A percentile compares a stretch with the other conserved stretches of the same genome.
phyloP scores from a whole-genome alignment of 30 jellyfish, hydroid and myxozoan genomes.

The Sanderia malayensis region DNA sequence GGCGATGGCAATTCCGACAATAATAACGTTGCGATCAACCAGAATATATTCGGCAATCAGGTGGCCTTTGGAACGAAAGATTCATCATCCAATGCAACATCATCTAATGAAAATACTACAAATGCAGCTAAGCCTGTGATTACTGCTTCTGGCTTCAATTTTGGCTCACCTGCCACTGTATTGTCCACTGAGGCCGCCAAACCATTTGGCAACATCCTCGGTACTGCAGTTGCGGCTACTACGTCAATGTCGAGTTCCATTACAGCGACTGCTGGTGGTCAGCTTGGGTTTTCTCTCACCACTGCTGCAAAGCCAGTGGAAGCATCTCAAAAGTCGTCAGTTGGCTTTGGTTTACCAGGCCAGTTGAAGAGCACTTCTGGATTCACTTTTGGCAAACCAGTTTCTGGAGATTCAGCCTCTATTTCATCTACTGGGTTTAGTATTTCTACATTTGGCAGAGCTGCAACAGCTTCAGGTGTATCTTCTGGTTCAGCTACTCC shows the following conservation, averaged over 20 bases:
- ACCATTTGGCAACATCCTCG: no score
- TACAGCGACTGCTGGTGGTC: background rate
- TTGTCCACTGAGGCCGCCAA: background rate
- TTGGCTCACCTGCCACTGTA: conserved; percentile 8
- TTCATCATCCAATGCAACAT: background rate
- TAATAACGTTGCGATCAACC: background rate
- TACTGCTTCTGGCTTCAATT: conserved; percentile 3
- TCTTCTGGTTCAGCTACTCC: background rate
- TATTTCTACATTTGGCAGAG: background rate
- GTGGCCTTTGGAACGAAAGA: background rate
- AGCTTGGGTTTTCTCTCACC: background rate
- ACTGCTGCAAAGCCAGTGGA: no score
- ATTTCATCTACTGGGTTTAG: no score
- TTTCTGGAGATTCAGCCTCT: background rate
- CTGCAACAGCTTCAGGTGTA: background rate
- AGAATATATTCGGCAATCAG: background rate
- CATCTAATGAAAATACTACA: background rate
- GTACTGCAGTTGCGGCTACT: background rate
- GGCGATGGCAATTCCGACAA: background rate
- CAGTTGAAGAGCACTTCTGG: background rate
- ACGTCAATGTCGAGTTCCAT: background rate
- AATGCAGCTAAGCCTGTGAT: background rate
- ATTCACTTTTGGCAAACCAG: background rate
- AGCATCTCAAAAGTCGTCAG: background rate
- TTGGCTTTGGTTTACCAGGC: background rate